Evolutionary conservation across 2,888 invertebrate species (phyloP).

Genomic region (Deilephila porcellus): DNA sequence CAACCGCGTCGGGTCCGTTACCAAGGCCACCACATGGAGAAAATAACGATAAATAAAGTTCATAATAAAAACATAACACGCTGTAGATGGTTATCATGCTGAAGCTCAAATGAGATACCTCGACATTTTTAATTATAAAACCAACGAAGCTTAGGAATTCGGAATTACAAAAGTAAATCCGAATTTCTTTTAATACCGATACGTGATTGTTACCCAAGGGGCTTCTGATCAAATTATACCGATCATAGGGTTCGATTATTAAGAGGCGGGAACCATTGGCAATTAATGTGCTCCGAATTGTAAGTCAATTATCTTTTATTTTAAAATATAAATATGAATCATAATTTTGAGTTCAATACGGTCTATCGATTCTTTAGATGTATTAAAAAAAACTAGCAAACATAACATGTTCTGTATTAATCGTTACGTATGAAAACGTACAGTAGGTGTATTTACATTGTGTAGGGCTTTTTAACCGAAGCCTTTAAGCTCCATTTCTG

Average conservation of each 20-base stretch:
- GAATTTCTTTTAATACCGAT: conserved; percentile 34
- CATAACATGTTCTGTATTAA: too few relatives aligned
- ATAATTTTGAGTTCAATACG: too few relatives aligned
- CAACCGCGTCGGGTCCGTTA: too few relatives aligned
- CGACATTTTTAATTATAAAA: background rate
- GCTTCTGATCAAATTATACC: conserved; percentile 44
- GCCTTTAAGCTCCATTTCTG: too few relatives aligned
- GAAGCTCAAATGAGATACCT: background rate
- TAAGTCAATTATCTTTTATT: background rate
- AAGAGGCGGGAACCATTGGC: background rate
- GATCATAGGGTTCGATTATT: conserved; percentile 36
- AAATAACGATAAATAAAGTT: too few relatives aligned
- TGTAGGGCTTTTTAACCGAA: too few relatives aligned
- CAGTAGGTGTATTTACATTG: too few relatives aligned
- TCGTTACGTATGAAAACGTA: too few relatives aligned
- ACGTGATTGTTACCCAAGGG: conserved; percentile 49
- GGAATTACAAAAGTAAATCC: background rate
- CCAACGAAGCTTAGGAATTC: background rate
- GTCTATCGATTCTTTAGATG: too few relatives aligned
- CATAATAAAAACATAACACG: too few relatives aligned
- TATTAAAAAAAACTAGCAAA: too few relatives aligned
- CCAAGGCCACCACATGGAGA: too few relatives aligned
- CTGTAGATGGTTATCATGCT: background rate
- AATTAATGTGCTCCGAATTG: background rate
- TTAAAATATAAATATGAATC: background rate